Evolutionary conservation across 1,140 invertebrate genomes (phyloP).

Genomic region (Microplitis mediator): DNA sequence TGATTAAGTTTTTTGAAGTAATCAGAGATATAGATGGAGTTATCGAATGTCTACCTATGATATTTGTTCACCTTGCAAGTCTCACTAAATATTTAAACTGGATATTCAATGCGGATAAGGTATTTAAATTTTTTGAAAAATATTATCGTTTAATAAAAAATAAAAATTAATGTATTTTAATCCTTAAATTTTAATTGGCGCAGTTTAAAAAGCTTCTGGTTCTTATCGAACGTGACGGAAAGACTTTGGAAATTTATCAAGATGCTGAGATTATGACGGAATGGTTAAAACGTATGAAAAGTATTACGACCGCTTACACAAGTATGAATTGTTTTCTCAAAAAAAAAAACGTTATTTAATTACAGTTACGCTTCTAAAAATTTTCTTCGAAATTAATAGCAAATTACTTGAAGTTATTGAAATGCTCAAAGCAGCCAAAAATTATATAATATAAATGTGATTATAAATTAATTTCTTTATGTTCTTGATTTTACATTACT

Average conservation of each 20-base stretch:
- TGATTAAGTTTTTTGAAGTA: constrained; percentile 16
- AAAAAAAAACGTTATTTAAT: too few species aligned
- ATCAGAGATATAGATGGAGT: constrained; percentile 5
- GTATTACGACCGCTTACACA: neutral
- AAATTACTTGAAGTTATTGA: too few species aligned
- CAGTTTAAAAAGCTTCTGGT: neutral
- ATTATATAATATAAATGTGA: too few species aligned
- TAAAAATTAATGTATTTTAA: too few species aligned
- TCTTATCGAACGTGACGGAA: neutral
- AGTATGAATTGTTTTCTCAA: neutral
- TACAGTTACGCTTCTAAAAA: too few species aligned
- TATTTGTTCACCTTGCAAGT: neutral
- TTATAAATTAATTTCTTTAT: too few species aligned
- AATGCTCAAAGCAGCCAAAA: too few species aligned
- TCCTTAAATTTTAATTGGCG: neutral
- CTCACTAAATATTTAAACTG: constrained; percentile 11
- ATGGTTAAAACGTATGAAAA: neutral
- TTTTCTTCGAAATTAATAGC: too few species aligned
- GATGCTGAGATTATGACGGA: neutral
- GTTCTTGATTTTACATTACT: too few species aligned
- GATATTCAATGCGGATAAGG: constrained; percentile 3
- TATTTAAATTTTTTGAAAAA: neutral
- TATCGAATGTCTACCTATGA: constrained; percentile 7
- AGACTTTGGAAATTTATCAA: neutral
- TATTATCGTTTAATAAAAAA: too few species aligned